Evolutionary conservation across 2,888 invertebrate species (phyloP).

Genomic region (Lathronympha strigana): DNA sequence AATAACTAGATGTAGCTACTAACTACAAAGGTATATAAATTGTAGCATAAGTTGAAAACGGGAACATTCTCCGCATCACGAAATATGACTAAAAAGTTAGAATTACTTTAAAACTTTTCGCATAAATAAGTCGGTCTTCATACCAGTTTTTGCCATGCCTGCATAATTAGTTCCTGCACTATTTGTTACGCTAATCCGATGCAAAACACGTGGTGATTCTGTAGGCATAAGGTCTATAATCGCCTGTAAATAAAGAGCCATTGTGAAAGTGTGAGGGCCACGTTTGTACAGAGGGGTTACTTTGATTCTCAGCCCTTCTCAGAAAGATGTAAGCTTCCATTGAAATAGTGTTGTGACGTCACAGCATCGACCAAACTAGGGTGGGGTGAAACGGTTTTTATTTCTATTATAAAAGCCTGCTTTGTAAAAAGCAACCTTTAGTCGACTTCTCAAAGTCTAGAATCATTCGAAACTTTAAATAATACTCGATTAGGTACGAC

Average conservation of each 20-base stretch:
- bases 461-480: not conserved
- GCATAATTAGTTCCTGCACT: constrained; percentile 35
- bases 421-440: constrained; percentile 20
- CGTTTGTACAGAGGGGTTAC: constrained; percentile 36
- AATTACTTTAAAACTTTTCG: constrained; percentile 1
- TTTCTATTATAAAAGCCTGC: constrained; percentile 17
- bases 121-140: not conserved
- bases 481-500: not conserved
- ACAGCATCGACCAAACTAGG: constrained; percentile 23
- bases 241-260: not conserved
- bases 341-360: constrained; percentile 35
- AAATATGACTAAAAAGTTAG: not conserved
- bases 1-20: constrained; percentile 15
- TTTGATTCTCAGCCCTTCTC: constrained; percentile 36
- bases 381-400: constrained; percentile 35
- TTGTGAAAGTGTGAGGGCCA: constrained; percentile 28
- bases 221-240: constrained; percentile 7
- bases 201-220: constrained; percentile 1
- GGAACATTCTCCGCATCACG: not conserved
- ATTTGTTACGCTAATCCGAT: not conserved
- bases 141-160: constrained; percentile 12
- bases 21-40: too few relatives aligned
- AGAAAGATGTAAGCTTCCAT: constrained; percentile 38
- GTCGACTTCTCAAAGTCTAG: not conserved
- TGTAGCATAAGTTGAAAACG: constrained; percentile 7